These are phyloP conservation scores for Panonychus citri DNA, from an alignment of 1,140 invertebrate genomes.

Conservation along the genomic window DNA sequence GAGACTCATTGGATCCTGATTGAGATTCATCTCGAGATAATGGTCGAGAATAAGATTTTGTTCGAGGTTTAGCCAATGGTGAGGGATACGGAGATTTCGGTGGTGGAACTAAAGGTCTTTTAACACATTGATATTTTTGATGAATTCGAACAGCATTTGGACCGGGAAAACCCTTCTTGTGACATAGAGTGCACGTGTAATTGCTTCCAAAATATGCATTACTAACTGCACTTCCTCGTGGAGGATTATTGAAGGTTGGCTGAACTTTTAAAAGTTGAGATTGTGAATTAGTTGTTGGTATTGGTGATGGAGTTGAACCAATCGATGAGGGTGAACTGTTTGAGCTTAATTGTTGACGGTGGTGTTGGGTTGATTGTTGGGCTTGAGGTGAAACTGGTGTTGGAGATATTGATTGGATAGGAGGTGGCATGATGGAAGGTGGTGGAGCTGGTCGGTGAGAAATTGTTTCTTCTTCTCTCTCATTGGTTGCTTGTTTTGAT, in stretches of 20 bases:
- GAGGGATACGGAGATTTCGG: neutral
- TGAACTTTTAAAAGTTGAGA: neutral
- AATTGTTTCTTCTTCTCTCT: neutral
- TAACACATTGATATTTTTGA: constrained; percentile 4
- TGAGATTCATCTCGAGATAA: neutral
- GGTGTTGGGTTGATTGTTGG: neutral
- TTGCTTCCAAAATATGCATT: too few species aligned
- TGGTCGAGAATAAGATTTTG: neutral
- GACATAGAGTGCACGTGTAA: neutral
- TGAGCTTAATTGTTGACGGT: too few species aligned
- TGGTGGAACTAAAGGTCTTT: neutral
- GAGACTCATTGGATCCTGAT: too few species aligned
- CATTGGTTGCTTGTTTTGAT: neutral
- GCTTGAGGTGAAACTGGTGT: neutral
- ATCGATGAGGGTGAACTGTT: neutral
- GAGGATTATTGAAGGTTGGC: too few species aligned
- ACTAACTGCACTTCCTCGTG: too few species aligned
- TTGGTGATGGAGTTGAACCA: neutral
- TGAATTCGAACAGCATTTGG: constrained; percentile 2
- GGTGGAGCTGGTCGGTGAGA: neutral
- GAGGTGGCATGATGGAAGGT: too few species aligned
- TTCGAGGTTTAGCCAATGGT: neutral
- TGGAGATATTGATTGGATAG: too few species aligned
- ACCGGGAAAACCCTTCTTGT: neutral
- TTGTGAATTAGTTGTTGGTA: neutral